Percentiles rank a stretch among this genome's conserved stretches.
Conservation (phyloP, 2,797 vertebrate genomes). For the Cyprinodon diabolis region DNA sequence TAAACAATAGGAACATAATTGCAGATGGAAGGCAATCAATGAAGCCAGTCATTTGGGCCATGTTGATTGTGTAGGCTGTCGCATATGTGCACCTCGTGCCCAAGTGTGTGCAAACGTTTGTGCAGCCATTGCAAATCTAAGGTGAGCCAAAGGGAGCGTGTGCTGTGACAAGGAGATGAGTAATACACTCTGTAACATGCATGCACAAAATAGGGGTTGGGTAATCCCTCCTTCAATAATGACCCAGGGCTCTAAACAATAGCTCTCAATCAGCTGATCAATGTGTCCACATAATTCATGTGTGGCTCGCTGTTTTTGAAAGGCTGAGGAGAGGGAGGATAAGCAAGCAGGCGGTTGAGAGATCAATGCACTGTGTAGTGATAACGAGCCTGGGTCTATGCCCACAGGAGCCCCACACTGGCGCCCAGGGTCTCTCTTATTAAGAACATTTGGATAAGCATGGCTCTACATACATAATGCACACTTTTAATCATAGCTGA, state of each 20-base stretch:
- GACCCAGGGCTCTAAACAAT: slow-evolving; percentile 94
- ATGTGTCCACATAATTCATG: slow-evolving; percentile 99
- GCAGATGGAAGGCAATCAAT: slow-evolving; percentile 98
- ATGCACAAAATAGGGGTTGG: slow-evolving; percentile 77
- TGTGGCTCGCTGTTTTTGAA: slow-evolving; percentile 89
- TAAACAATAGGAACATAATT: slow-evolving; percentile 99
- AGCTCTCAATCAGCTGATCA: slow-evolving; percentile 99
- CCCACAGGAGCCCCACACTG: slow-evolving; percentile 86
- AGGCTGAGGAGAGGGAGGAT: slow-evolving; percentile 84
- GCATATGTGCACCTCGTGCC: slow-evolving; percentile 48
- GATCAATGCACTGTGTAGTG: slow-evolving; percentile 93
- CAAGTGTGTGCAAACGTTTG: slow-evolving; percentile 38
- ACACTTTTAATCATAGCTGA: slow-evolving; percentile 72
- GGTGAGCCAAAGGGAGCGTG: slow-evolving; percentile 62
- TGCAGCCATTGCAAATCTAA: slow-evolving; percentile 57
- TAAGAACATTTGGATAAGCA: slow-evolving; percentile 82
- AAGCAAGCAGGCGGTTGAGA: slow-evolving; percentile 88
- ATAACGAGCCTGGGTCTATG: slow-evolving; percentile 92
- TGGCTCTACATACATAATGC: slow-evolving; percentile 79
- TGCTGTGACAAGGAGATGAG: slow-evolving; percentile 79
- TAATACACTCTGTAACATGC: slow-evolving; percentile 78
- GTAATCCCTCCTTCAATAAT: slow-evolving; percentile 98
- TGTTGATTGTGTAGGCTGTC: slow-evolving; percentile 97
- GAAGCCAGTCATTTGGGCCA: slow-evolving; percentile 97
- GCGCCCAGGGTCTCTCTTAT: slow-evolving; percentile 77